These are phyloP conservation scores for Lasioglossum morio DNA, from an alignment of 2,888 invertebrate species.

Conservation along the genomic window DNA sequence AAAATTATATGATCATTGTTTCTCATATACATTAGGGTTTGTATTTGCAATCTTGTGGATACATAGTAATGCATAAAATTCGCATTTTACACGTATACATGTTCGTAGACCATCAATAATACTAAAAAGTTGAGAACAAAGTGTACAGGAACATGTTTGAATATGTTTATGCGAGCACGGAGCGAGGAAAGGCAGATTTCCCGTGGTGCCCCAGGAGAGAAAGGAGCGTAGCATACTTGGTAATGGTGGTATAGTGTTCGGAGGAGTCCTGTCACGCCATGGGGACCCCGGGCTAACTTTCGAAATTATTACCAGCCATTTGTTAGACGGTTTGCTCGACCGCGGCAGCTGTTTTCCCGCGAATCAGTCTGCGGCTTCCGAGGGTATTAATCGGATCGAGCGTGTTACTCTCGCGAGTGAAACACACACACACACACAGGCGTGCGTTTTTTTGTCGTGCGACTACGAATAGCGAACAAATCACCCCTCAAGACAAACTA, in stretches of 20 bases:
- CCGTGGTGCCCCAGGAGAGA: background rate
- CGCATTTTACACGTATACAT: too few species aligned
- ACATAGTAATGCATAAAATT: too few species aligned
- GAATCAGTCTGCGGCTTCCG: slow-evolving; percentile 39
- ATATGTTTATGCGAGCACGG: too few species aligned
- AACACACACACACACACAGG: background rate
- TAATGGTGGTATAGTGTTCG: slow-evolving; percentile 17
- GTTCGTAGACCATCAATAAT: too few species aligned
- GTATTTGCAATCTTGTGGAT: too few species aligned
- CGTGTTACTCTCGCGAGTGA: slow-evolving; percentile 30
- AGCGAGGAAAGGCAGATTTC: background rate
- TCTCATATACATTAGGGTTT: too few species aligned
- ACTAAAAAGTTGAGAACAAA: too few species aligned
- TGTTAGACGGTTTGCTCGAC: slow-evolving; percentile 61
- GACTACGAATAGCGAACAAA: background rate
- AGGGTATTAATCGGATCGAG: slow-evolving; percentile 60
- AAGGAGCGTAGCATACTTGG: background rate
- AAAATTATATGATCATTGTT: too few species aligned
- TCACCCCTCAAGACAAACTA: slow-evolving; percentile 3
- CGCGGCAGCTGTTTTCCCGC: slow-evolving; percentile 52
- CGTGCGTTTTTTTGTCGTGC: background rate
- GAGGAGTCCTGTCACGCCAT: slow-evolving; percentile 25
- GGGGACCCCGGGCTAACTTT: slow-evolving; percentile 62
- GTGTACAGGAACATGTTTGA: too few species aligned
- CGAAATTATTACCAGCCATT: slow-evolving; percentile 75